These are phyloP conservation scores for Notechis scutatus DNA, from an alignment of 2,113 vertebrate genomes.

Conservation along the genomic window DNA sequence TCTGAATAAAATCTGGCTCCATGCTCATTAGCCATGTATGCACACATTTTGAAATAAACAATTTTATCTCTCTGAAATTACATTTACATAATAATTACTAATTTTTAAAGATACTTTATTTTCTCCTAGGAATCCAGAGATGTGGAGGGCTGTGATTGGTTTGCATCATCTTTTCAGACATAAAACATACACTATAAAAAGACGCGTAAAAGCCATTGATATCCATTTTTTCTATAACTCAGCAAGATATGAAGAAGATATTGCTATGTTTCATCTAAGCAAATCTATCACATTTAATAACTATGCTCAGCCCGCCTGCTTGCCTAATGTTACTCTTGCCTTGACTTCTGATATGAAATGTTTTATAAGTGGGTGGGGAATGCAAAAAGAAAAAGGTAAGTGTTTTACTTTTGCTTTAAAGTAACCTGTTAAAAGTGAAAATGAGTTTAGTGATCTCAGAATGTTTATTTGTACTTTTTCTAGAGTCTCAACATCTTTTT, in stretches of 20 bases:
- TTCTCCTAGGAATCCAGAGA: conserved; percentile 49
- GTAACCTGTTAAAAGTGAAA: not conserved
- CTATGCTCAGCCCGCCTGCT: conserved; percentile 63
- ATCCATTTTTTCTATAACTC: conserved; percentile 45
- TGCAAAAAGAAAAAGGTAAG: not conserved
- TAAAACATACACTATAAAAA: not conserved
- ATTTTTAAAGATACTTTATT: conserved; percentile 4
- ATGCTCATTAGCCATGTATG: not conserved
- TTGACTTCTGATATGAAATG: not conserved
- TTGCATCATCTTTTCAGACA: conserved; percentile 15
- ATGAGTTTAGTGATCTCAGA: not conserved
- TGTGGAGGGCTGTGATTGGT: conserved; percentile 65
- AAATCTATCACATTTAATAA: conserved; percentile 32
- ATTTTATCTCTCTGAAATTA: not conserved
- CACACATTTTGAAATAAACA: not conserved
- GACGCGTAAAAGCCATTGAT: not conserved
- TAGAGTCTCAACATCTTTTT: too few species aligned
- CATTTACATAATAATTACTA: not conserved
- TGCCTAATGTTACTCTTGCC: not conserved
- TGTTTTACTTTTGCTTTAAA: not conserved
- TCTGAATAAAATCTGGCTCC: not conserved
- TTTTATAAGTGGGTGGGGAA: conserved; percentile 9
- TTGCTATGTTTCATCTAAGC: conserved; percentile 53
- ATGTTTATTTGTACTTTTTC: not conserved
- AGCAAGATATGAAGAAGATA: conserved; percentile 50